Percentiles rank a stretch among this genome's conserved stretches.
phyloP scores from a whole-genome alignment of 1,140 invertebrate species.

The Diabrotica undecimpunctata region DNA sequence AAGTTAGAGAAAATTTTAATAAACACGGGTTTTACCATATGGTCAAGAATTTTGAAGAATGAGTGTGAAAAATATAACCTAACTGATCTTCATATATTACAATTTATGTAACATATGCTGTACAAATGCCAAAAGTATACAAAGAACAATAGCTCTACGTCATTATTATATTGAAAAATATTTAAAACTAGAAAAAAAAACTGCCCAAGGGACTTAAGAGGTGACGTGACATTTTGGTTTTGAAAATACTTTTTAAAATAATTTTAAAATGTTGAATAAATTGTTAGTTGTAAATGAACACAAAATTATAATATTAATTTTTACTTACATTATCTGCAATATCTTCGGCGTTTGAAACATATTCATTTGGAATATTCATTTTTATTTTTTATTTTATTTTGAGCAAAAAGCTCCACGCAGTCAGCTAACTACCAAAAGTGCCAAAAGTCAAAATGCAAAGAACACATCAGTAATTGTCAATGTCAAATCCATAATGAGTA shows the following conservation, averaged over 20 bases:
- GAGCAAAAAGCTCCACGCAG: constrained; percentile 38
- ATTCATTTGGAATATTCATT: constrained; percentile 83
- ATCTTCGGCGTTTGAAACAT: constrained; percentile 88
- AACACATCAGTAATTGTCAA: neutral
- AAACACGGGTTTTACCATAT: neutral
- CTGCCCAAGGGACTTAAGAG: constrained; percentile 15
- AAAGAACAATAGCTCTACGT: neutral
- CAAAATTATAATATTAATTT: constrained; percentile 25
- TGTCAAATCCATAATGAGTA: neutral
- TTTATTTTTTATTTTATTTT: constrained; percentile 42
- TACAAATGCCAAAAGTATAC: constrained; percentile 17
- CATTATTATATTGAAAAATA: neutral
- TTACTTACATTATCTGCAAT: constrained; percentile 85
- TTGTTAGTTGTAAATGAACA: constrained; percentile 10
- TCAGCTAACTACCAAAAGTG: constrained; percentile 20
- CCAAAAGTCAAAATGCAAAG: neutral
- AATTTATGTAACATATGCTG: constrained; percentile 2
- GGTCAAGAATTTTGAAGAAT: neutral
- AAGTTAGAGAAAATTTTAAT: neutral
- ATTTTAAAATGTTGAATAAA: constrained; percentile 23
- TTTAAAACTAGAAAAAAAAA: neutral
- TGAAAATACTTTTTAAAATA: constrained; percentile 23
- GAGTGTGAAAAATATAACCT: neutral
- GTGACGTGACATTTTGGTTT: constrained; percentile 32
- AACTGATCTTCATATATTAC: neutral